Evolutionary conservation across 2,113 vertebrate species (phyloP).

Genomic region (Amblyornis subalaris): DNA sequence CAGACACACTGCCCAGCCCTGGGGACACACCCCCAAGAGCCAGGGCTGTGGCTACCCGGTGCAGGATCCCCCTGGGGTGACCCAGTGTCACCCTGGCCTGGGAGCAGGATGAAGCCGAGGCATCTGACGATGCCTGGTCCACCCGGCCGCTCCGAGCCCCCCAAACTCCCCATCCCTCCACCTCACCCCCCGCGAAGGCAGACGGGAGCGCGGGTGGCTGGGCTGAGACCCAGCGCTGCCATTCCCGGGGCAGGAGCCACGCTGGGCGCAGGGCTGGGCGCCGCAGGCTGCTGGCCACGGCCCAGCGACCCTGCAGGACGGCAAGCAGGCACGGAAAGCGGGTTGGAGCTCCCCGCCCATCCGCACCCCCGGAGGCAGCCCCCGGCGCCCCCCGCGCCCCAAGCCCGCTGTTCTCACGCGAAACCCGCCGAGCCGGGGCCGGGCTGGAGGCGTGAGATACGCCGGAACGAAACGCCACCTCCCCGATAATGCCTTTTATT

Average conservation of each 20-base stretch:
- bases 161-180: too few relatives aligned
- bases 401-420: neutral
- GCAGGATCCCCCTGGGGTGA: accelerated
- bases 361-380: neutral
- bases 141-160: accelerated
- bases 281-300: accelerated
- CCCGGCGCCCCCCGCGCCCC: neutral
- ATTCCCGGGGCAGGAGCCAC: neutral
- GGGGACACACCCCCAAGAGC: neutral
- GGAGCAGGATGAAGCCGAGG: neutral
- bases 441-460: constrained; percentile 26
- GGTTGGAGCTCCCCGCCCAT: neutral
- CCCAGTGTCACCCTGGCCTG: neutral
- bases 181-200: accelerated
- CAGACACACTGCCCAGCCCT: neutral
- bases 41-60: accelerated
- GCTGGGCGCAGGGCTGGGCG: neutral
- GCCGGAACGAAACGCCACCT: constrained; percentile 5
- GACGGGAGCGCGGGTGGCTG: accelerated
- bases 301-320: accelerated
- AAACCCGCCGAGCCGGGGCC: neutral
- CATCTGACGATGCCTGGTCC: accelerated
- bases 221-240: neutral
- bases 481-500: constrained; percentile 54
- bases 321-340: accelerated